Evolutionary conservation across 2,888 invertebrate genomes (phyloP).

Genomic region (Epirrita christyi): DNA sequence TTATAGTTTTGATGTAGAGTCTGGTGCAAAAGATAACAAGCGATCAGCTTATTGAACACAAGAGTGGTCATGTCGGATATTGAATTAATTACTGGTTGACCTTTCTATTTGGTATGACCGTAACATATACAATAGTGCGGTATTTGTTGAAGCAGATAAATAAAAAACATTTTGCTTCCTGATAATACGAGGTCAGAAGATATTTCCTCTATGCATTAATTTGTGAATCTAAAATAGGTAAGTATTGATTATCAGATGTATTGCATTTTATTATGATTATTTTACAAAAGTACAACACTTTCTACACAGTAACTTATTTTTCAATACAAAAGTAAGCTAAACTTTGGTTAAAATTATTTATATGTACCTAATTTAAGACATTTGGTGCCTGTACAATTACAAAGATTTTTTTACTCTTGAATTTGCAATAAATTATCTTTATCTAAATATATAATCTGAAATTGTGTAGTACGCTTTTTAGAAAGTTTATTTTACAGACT

Average conservation of each 20-base stretch:
- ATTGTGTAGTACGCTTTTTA: too few relatives aligned
- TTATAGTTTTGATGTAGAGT: not conserved
- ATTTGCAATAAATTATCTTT: too few relatives aligned
- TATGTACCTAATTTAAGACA: too few relatives aligned
- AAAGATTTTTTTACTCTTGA: too few relatives aligned
- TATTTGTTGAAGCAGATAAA: conserved; percentile 47
- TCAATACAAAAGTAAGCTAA: too few relatives aligned
- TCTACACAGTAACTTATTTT: too few relatives aligned
- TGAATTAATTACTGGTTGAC: conserved; percentile 51
- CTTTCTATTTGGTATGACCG: conserved; percentile 57
- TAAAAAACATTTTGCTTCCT: conserved; percentile 58
- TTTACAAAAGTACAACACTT: too few relatives aligned
- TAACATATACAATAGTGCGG: conserved; percentile 48
- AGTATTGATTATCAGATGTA: conserved; percentile 3
- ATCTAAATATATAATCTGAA: too few relatives aligned
- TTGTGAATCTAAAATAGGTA: conserved; percentile 25
- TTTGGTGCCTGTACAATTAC: too few relatives aligned
- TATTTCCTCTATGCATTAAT: conserved; percentile 57
- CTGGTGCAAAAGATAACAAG: conserved; percentile 9
- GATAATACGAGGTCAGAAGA: conserved; percentile 50
- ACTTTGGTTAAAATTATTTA: too few relatives aligned
- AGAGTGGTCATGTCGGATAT: conserved; percentile 54
- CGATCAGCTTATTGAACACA: conserved; percentile 10
- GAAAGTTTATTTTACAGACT: too few relatives aligned
- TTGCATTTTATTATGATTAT: not conserved